Evolutionary conservation across 2,888 invertebrate species (phyloP).

Genomic region (Patella pellucida): DNA sequence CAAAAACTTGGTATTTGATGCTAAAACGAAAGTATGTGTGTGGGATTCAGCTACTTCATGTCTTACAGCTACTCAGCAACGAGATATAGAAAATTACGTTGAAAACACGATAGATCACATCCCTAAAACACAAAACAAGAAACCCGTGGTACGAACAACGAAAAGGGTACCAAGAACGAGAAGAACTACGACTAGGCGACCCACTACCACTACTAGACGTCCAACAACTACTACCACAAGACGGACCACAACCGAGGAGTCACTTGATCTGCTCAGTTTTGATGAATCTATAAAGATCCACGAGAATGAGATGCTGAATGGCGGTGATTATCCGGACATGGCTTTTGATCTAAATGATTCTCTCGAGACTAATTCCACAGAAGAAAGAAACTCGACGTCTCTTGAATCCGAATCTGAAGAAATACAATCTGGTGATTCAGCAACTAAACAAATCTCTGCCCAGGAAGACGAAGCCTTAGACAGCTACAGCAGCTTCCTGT

Average conservation of each 20-base stretch:
- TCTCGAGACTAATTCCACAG: background rate
- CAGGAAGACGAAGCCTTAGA: background rate
- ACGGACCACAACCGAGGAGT: background rate
- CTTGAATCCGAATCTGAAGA: background rate
- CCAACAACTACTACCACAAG: background rate
- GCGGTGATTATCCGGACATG: background rate
- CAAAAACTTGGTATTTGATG: slow-evolving; percentile 31
- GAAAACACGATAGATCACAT: slow-evolving; percentile 14
- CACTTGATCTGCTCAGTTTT: background rate
- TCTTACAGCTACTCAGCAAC: background rate
- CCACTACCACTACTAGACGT: background rate
- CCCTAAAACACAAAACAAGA: background rate
- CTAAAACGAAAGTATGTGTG: slow-evolving; percentile 25
- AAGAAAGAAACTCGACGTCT: background rate
- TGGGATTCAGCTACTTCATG: slow-evolving; percentile 20
- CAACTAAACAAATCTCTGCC: background rate
- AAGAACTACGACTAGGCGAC: slow-evolving; percentile 12
- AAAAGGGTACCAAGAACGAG: slow-evolving; percentile 1
- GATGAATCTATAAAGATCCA: background rate
- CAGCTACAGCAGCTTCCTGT: background rate
- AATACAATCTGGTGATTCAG: background rate
- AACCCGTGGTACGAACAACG: background rate
- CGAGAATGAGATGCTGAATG: too few species aligned
- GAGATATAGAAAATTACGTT: background rate
- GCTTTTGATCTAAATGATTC: background rate